Evolutionary conservation across 1,140 invertebrate genomes (phyloP).

Genomic region (Rhyzopertha dominica): DNA sequence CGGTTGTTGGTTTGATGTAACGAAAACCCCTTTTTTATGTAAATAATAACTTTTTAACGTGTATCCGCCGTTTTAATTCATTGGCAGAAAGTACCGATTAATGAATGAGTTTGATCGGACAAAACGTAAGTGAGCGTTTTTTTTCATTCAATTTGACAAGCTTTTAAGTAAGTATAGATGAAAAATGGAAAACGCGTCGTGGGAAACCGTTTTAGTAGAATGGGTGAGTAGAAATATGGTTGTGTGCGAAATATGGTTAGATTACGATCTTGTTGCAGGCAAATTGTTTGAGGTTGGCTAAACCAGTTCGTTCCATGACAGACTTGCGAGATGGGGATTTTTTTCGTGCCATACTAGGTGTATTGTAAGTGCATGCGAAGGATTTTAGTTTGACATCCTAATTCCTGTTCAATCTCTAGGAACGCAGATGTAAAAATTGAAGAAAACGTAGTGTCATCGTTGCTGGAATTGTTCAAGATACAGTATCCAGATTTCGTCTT

Average conservation of each 20-base stretch:
- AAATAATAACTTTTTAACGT: no score
- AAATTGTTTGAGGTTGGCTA: constrained; percentile 38
- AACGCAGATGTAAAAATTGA: constrained; percentile 16
- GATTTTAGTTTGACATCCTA: constrained; percentile 1
- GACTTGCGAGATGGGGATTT: constrained; percentile 34
- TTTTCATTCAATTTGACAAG: no score
- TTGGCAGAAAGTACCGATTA: no score
- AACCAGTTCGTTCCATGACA: constrained; percentile 28
- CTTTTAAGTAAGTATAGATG: no score
- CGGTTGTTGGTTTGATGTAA: no score
- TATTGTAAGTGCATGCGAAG: constrained; percentile 32
- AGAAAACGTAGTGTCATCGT: constrained; percentile 23
- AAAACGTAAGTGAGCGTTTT: no score
- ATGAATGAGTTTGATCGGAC: no score
- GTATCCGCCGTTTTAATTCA: no score
- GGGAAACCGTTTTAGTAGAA: constrained; percentile 37
- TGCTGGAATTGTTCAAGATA: constrained; percentile 28
- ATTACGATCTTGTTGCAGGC: constrained; percentile 25
- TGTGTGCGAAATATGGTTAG: constrained; percentile 3
- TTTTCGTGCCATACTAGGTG: constrained; percentile 28
- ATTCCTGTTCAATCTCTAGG: constrained; percentile 15
- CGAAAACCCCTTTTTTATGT: no score
- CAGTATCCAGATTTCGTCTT: constrained; percentile 33
- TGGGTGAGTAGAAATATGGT: constrained; percentile 30
- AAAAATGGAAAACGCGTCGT: constrained; percentile 29